Conservation (phyloP, 2,888 invertebrate genomes). For the Phalera bucephala region DNA sequence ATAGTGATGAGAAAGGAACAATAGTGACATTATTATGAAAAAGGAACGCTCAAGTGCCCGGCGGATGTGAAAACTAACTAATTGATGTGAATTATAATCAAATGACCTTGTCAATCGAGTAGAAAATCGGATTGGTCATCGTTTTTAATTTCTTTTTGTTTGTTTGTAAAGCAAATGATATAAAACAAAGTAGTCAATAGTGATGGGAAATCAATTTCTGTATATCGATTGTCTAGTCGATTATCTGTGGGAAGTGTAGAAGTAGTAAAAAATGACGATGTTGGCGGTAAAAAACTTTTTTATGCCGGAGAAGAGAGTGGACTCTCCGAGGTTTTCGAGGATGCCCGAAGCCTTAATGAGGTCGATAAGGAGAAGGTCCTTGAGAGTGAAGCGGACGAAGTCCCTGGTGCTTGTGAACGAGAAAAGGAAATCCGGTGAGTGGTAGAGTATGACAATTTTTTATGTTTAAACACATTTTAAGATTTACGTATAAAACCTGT, state of each 20-base stretch:
- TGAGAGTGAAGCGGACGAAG: slow-evolving; percentile 89
- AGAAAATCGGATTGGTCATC: slow-evolving; percentile 24
- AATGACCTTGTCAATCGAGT: slow-evolving; percentile 30
- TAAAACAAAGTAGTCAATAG: slow-evolving; percentile 23
- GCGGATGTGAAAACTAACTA: slow-evolving; percentile 16
- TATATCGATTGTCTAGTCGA: slow-evolving; percentile 14
- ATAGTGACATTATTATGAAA: slow-evolving; percentile 40
- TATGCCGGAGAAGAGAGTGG: slow-evolving; percentile 85
- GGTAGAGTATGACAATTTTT: slow-evolving; percentile 62
- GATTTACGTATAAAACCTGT: too few relatives aligned
- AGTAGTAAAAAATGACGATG: slow-evolving; percentile 68
- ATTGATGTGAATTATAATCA: slow-evolving; percentile 16
- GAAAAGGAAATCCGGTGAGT: slow-evolving; percentile 91
- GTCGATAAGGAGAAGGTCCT: slow-evolving; percentile 87
- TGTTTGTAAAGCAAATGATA: slow-evolving; percentile 21
- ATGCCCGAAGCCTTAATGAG: slow-evolving; percentile 90
- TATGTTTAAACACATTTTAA: too few relatives aligned
- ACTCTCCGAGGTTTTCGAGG: slow-evolving; percentile 83
- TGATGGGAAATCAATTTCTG: slow-evolving; percentile 22
- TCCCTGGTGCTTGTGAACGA: slow-evolving; percentile 88
- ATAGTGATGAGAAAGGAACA: slow-evolving; percentile 46
- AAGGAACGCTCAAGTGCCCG: slow-evolving; percentile 30
- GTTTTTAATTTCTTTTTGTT: slow-evolving; percentile 27
- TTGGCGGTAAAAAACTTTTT: slow-evolving; percentile 90
- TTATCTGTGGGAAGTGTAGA: slow-evolving; percentile 20